Base-by-base conservation (phyloP, 1,140 invertebrate genomes). In the Panagrolaimus sp. region DNA sequence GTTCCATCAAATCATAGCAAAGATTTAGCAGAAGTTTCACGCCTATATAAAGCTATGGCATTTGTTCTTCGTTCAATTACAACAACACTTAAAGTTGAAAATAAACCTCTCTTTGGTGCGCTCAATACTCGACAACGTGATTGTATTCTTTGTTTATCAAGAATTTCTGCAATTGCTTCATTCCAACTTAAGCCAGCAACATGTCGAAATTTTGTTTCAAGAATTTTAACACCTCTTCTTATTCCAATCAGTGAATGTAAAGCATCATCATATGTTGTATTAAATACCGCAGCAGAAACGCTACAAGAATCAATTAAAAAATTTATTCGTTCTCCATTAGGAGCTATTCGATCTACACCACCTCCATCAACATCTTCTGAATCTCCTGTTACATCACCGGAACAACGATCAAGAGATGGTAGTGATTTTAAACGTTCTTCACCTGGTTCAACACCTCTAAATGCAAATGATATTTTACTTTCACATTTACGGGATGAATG, bases 41-140 rank as follows among this genome's bases (percentile, higher is more conserved):
- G 51, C n/a, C 74, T 76, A 13, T 68, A 78, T 66, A 68, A 62
- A 42, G 23, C 76, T 16, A 81, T 78, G 23, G 72, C 76, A 0
- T 82, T 78, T 48, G 68, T 82, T 5, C 66, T 80, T 14, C 69
- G 79, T 20, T 68, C 71, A 3, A 67, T 83, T 51, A 38, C 67
- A 20, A 51, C 78, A 7, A 70, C 77, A 20, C 63, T 82, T n/a
- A 46, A 73, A n/a, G 63, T 65, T 14, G 80, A 82, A 43, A 73
- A 76, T 8, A 82, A 82, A 53, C 80, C 80, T 9, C 68, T 82
- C 7, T 82, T 82, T 64, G 81, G 80, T 31, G 80, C 80, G 1
- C 67, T 79, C n/a, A 82, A 82, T 57, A 81, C 81, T 5, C 43
- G 80, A 67, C 43, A 74, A 69, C 27, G 73, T 25, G 79, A 81